Evolutionary conservation across 1,140 invertebrate species (phyloP).

Genomic region (Microplitis mediator): DNA sequence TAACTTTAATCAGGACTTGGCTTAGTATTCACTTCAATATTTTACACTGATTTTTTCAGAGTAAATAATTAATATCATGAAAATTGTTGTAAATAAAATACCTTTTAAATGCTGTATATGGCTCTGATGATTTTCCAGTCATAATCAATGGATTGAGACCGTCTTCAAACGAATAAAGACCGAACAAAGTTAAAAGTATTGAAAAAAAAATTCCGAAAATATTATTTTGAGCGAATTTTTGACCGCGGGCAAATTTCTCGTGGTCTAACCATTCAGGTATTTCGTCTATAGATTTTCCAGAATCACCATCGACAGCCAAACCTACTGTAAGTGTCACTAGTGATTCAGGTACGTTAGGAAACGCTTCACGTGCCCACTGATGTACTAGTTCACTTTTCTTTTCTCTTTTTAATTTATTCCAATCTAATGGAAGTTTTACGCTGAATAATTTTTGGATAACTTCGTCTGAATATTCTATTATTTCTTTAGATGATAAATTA

Average conservation of each 20-base stretch:
- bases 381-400: not conserved
- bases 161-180: constrained; percentile 68
- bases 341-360: constrained; percentile 6
- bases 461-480: not conserved
- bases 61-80: not conserved
- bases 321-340: not conserved
- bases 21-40: not conserved
- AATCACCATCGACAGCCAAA: not conserved
- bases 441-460: not conserved
- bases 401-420: not conserved
- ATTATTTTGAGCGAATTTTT: constrained; percentile 68
- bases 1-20: not conserved
- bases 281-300: not conserved
- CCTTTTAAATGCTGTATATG: constrained; percentile 71
- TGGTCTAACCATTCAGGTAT: constrained; percentile 50
- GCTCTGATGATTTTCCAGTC: constrained; percentile 69
- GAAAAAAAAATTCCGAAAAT: constrained; percentile 66
- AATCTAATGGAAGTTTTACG: not conserved
- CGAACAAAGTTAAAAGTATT: constrained; percentile 69
- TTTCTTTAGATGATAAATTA: too few relatives aligned
- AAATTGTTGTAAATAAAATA: constrained; percentile 56
- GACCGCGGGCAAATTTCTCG: constrained; percentile 65
- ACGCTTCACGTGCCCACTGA: not conserved
- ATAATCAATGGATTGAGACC: constrained; percentile 69
- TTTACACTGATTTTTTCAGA: not conserved